Base-by-base conservation (phyloP, 2,888 invertebrate species). In the Spodoptera exigua region DNA sequence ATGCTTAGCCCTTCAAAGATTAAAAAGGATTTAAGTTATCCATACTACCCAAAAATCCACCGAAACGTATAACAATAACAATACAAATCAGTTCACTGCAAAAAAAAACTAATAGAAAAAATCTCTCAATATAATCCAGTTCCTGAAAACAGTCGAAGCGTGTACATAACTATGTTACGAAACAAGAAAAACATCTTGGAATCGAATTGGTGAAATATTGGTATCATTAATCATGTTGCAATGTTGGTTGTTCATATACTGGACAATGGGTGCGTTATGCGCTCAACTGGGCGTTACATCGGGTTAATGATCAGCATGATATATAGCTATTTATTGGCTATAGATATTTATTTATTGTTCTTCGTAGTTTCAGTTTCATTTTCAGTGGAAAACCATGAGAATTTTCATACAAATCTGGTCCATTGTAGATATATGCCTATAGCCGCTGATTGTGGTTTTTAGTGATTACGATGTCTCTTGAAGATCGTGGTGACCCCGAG, bases 191-290 rank as follows among this genome's bases (percentile, higher is more conserved):
- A 52, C 45, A 58, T 58, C 67, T 72, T 40, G 34, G 44, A 45
- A 46, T 53, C 67, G 48, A 66, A 58, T 68, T 46, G 21, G 32
- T n/a, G 12, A 59, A 67, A 54, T 59, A 71, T 58, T 1, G 13
- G 35, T 0, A 7, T 46, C 73, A 69, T 74, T 76, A 64, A 76
- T 74, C 77, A 76, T 59, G 45, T 12, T 49, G 63, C 51, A 68
- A 41, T 12, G 36, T 10, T 27, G 32, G 12, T 7, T 36, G 18
- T 14, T 43, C 41, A 63, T 76, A 65, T 68, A 59, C 45, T 53
- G 69, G 61, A 61, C 61, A 62, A 60, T 54, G 61, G 18, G 35
- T 46, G 32, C 55, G 61, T 76, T 73, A 57, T 17, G 45, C 52
- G 74, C 76, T 73, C 40, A 16, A 16, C 40, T 39, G 56, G 2